Evolutionary conservation across 2,797 vertebrate species (phyloP).

Genomic region (Myiotriccus ornatus): DNA sequence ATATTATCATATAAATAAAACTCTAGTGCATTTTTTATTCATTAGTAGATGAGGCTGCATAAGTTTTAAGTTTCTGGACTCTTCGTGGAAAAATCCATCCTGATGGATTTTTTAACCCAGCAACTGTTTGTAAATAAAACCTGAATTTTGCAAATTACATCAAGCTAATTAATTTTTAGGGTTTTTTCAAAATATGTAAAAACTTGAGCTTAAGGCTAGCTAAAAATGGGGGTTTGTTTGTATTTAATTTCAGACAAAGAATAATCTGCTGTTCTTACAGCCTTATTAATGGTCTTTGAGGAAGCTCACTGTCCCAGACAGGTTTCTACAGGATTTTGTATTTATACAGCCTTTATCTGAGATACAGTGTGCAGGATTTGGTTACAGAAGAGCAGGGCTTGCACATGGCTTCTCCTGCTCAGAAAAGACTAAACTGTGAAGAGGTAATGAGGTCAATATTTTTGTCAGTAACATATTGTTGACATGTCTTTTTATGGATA

Average conservation of each 20-base stretch:
- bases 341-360: neutral
- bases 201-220: neutral
- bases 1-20: neutral
- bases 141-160: neutral
- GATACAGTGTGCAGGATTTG: neutral
- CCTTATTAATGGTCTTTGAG: neutral
- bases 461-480: neutral
- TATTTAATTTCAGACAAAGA: neutral
- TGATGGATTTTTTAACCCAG: neutral
- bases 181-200: neutral
- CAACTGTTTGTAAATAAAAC: neutral
- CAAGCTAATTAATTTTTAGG: accelerated
- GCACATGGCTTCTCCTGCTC: neutral
- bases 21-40: neutral
- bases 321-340: neutral
- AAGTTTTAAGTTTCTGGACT: neutral
- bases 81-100: neutral
- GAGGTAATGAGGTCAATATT: neutral
- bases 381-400: neutral
- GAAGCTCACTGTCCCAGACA: neutral
- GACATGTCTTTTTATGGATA: neutral
- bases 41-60: neutral
- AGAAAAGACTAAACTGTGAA: neutral
- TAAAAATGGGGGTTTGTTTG: neutral
- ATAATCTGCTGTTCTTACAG: neutral